These are phyloP conservation scores for Hyposmocoma kahamanoa DNA, from an alignment of 1,140 invertebrate genomes.

Conservation along the genomic window DNA sequence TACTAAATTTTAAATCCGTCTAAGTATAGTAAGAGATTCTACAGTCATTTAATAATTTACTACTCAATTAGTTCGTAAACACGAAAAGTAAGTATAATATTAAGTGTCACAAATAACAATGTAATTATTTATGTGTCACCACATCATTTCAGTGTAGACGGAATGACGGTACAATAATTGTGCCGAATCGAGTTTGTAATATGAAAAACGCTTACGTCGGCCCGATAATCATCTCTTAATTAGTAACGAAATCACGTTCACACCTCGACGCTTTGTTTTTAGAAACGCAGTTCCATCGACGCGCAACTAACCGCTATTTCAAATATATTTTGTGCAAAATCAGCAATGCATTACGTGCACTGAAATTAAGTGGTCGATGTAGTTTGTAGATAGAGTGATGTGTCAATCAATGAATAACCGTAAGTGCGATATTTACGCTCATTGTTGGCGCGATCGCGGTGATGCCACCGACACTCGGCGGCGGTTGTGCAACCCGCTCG, in stretches of 20 bases:
- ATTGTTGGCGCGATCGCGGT: conserved; percentile 21
- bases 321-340: background rate
- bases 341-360: background rate
- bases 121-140: no score
- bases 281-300: background rate
- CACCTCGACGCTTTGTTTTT: background rate
- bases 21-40: no score
- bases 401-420: conserved; percentile 20
- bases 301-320: background rate
- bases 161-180: no score
- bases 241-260: conserved; percentile 14
- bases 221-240: conserved; percentile 24
- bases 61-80: no score
- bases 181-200: no score
- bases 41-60: no score
- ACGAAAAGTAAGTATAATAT: no score
- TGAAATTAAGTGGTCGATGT: background rate
- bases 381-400: conserved; percentile 5
- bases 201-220: no score
- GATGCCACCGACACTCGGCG: conserved; percentile 2
- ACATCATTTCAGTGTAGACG: no score
- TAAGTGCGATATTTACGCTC: conserved; percentile 28
- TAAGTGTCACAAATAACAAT: no score
- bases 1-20: no score
- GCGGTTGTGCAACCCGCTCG: background rate